These are phyloP conservation scores for Zootermopsis nevadensis DNA, from an alignment of 2,888 invertebrate genomes.

Conservation along the genomic window DNA sequence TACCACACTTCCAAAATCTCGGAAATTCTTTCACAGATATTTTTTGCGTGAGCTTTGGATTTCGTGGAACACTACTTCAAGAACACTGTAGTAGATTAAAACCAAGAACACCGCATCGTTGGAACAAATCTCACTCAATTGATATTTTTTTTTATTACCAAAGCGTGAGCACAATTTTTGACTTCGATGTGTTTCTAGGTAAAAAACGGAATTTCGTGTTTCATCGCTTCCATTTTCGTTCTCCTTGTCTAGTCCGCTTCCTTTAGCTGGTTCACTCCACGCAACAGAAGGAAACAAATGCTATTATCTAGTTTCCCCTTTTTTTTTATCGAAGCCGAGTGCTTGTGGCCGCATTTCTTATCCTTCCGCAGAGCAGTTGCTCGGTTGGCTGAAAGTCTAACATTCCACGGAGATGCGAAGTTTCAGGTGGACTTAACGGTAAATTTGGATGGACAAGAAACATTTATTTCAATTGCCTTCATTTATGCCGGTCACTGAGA, in stretches of 20 bases:
- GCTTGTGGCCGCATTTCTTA: constrained; percentile 3
- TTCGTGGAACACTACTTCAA: too few species aligned
- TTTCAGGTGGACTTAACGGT: not conserved
- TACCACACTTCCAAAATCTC: too few species aligned
- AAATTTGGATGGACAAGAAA: not conserved
- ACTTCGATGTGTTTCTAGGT: too few species aligned
- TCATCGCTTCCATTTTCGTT: constrained; percentile 8
- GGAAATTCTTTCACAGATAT: too few species aligned
- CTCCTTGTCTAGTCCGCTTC: not conserved
- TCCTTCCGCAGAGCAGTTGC: not conserved
- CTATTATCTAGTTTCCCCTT: constrained; percentile 18
- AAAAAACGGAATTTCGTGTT: too few species aligned
- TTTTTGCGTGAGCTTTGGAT: too few species aligned
- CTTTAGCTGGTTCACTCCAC: not conserved
- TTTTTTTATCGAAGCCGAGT: not conserved
- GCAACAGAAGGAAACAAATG: constrained; percentile 13
- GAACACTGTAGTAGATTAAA: too few species aligned
- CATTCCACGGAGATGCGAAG: not conserved
- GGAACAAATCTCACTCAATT: too few species aligned
- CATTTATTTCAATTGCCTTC: not conserved
- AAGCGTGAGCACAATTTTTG: too few species aligned
- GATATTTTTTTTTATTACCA: too few species aligned
- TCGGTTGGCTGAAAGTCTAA: not conserved
- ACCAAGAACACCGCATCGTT: too few species aligned
- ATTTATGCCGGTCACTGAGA: not conserved